Evolutionary conservation across 2,888 invertebrate genomes (phyloP), one percentile per base, ranked within the genome.

Genomic region (Sinhomidia bicolor): DNA sequence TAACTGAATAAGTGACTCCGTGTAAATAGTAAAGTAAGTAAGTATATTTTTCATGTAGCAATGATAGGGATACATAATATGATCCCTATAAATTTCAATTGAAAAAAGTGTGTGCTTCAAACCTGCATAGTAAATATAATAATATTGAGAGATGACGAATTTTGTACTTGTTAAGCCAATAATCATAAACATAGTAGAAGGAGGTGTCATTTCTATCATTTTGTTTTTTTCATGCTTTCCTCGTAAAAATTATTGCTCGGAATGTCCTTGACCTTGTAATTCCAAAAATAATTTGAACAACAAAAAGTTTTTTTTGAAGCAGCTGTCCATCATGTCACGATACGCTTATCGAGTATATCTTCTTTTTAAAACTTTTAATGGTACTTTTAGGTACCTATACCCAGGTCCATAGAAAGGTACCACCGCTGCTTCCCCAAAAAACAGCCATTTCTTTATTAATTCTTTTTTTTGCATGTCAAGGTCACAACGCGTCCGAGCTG

Each of bases 191-290:
- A n/a, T n/a, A n/a, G n/a, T n/a, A n/a, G n/a, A n/a, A n/a, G n/a
- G n/a, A n/a, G n/a, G n/a, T 62, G 62, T 12, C 29, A 29, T 26
- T 29, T 62, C 29, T 47, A 47, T 17, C 51, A 74, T 7, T n/a
- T 65, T 26, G 12, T 32, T 62, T 26, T 23, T 76, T 76, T 44
- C 6, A n/a, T 71, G 44, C 44, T 71, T 23, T 29, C 26, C 7
- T n/a, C n/a, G 26, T n/a, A n/a, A 51, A 23, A 76, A 47, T 76
- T 76, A 76, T 76, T 76, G 76, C 76, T 76, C 54, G 26, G 51
- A 76, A 51, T 76, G 26, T 17, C 17, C 47, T 29, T 29, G 74
- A 76, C 76, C 51, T 51, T 51, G 76, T 76, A 29, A 76, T 76
- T 41, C 76, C 76, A 47, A 76, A 51, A 76, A 47, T 12, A 14